Evolutionary conservation across 35 echinoderm and acorn worm species (phyloP), one percentile per base, ranked within the genome.

Genomic region (Ophioderma brevispina): DNA sequence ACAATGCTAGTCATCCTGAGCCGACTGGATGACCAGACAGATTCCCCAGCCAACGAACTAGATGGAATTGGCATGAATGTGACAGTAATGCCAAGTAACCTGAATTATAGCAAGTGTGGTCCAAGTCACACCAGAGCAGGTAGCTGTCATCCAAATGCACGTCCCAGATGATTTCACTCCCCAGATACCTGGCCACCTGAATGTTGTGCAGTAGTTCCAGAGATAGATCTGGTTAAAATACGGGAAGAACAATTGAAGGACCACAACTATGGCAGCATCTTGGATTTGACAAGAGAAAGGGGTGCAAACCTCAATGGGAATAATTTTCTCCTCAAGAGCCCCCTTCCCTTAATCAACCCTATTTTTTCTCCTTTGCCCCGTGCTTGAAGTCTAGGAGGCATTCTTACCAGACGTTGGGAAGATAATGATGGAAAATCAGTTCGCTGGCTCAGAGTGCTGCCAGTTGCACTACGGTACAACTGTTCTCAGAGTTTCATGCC

Each of bases 361-460:
- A 36, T 95, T 76, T 78, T 32, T n/a, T n/a, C n/a, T 64, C 13
- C 78, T 78, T 0, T 95, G 94, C 91, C 32, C 86, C 0, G 2
- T 78, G 18, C 75, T 92, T 21, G 41, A 81, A 35, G 38, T 92
- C 43, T 32, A n/a, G 0, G 37, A 14, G 86, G 91, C 0, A 64
- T 93, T 13, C 78, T 93, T 43, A 39, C 34, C 32, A 87, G 85
- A 55, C 55, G 39, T 21, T 96, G 94, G 90, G 79, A 89, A 70
- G 80, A 39, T 37, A 82, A 55, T 2, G 86, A 85, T 76, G 90
- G 90, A 4, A 46, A 25, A 30, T 2, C 10, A 15, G 28, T 3
- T 70, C 15, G 3, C n/a, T 70, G n/a, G 10, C 59, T 18, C 1
- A 70, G 10, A 33, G 84, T 86, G 37, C 38, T 90, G 13, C 88